Conservation (phyloP, 2,888 invertebrate species). For the Hypena proboscidalis region DNA sequence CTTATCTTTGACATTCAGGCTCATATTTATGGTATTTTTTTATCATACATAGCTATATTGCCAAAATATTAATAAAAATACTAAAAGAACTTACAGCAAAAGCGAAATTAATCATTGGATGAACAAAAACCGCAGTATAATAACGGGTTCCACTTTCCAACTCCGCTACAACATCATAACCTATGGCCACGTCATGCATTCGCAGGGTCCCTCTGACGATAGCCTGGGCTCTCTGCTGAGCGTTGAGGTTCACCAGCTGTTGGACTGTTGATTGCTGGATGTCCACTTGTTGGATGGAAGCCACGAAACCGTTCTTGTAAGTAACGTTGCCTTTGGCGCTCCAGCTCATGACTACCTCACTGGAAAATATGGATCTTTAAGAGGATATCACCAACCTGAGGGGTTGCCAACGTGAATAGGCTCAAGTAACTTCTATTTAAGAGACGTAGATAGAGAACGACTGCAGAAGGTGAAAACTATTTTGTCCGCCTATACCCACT, state of each 20-base stretch:
- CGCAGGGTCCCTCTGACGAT: slow-evolving; percentile 52
- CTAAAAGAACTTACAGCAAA: slow-evolving; percentile 55
- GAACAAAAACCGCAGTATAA: slow-evolving; percentile 51
- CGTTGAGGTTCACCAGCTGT: slow-evolving; percentile 46
- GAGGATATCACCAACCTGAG: no score
- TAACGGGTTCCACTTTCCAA: slow-evolving; percentile 36
- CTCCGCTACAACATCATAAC: slow-evolving; percentile 59
- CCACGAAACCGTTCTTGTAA: slow-evolving; percentile 64
- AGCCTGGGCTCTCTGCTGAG: slow-evolving; percentile 42
- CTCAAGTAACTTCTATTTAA: no score
- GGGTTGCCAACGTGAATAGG: no score
- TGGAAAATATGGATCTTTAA: slow-evolving; percentile 33
- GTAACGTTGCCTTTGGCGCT: slow-evolving; percentile 46
- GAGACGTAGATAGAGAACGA: no score
- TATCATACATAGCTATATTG: no score
- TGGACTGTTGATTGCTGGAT: slow-evolving; percentile 47
- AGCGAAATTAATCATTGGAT: slow-evolving; percentile 49
- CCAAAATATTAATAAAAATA: background rate
- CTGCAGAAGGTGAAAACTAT: no score
- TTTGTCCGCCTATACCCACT: no score
- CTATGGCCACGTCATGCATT: slow-evolving; percentile 56
- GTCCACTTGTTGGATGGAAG: slow-evolving; percentile 58
- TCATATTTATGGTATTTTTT: no score
- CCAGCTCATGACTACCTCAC: slow-evolving; percentile 50
- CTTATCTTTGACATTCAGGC: no score